Base-by-base conservation (phyloP, 2,888 invertebrate genomes). In the Drosophila borborema region DNA sequence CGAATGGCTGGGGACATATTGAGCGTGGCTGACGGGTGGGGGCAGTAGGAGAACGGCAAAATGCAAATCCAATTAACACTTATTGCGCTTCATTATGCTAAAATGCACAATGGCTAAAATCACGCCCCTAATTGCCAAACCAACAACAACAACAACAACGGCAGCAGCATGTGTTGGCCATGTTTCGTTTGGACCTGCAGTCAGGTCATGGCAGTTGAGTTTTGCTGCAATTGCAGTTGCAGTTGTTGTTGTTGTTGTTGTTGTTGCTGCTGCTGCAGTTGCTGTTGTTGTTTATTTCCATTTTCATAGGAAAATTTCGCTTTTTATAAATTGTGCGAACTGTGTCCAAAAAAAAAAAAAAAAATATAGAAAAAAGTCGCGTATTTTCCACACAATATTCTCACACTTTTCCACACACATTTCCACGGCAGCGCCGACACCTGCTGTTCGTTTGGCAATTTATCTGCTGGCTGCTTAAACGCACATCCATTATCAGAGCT, bases 61-160 rank as follows among this genome's bases (percentile, higher is more conserved):
- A 86, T 80, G 78, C 77, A 88, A 88, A 90, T 88, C 90, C 89
- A 87, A 90, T 87, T 90, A 87, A 87, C 90, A 86, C 87, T 90
- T 88, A 79, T 86, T 87, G 88, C 81, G 78, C 88, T 87, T 90
- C 86, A 87, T 90, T 90, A 86, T 89, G 86, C 81, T 88, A 82
- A 83, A 86, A 82, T 90, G 86, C 74, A 81, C 90, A 88, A 81
- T 82, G 77, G 82, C 76, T 80, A 84, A 89, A 87, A 87, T 89
- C 86, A 89, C 90, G 88, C 90, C 86, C 89, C 86, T 89, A 88
- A 87, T 90, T 86, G 88, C 87, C 71, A 40, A 64, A 64, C 56
- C 74, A 76, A 77, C 77, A 64, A n/a, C 65, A 53, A 28, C 64
- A 48, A 77, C 77, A 64, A n/a, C 65, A 53, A 28, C 64, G 45